phyloP scores from a whole-genome alignment of 2,888 invertebrate genomes.

The Salpingus planirostris region DNA sequence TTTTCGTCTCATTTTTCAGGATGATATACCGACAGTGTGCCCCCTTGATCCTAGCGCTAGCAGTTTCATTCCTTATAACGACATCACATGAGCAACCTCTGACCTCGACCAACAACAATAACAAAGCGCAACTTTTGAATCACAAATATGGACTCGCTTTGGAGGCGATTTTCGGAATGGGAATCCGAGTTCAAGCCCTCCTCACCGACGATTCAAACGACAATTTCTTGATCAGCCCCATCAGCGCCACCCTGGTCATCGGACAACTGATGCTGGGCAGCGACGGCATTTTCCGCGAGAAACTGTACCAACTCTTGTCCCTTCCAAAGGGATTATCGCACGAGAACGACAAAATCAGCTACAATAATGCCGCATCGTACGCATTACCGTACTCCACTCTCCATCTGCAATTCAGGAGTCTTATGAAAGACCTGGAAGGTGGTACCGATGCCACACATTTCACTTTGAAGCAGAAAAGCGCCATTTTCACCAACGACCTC shows the following conservation, averaged over 20 bases:
- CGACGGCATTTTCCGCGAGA: conserved; percentile 29
- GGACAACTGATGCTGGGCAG: conserved; percentile 38
- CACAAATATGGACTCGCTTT: conserved; percentile 25
- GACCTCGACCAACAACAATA: too few relatives aligned
- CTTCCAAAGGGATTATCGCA: conserved; percentile 16
- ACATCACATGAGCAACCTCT: too few relatives aligned
- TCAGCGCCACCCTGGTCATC: conserved; percentile 36
- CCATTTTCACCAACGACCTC: conserved; percentile 28
- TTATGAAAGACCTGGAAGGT: conserved; percentile 26
- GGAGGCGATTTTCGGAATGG: conserved; percentile 36
- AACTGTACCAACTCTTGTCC: conserved; percentile 32
- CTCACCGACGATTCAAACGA: conserved; percentile 21
- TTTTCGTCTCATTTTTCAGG: too few relatives aligned
- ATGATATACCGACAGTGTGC: too few relatives aligned
- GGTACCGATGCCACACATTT: conserved; percentile 20
- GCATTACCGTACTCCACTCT: conserved; percentile 26
- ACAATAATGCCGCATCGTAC: conserved; percentile 14
- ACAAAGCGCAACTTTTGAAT: too few relatives aligned
- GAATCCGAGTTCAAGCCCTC: conserved; percentile 31
- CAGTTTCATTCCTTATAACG: too few relatives aligned
- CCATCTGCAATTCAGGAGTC: conserved; percentile 32
- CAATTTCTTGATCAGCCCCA: conserved; percentile 39
- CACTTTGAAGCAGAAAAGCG: conserved; percentile 29
- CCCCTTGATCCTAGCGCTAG: too few relatives aligned
- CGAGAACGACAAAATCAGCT: conserved; percentile 15